Evolutionary conservation across 1,140 invertebrate genomes (phyloP), one percentile per base, ranked within the genome.

Genomic region (Rhyacophila brunnea): DNA sequence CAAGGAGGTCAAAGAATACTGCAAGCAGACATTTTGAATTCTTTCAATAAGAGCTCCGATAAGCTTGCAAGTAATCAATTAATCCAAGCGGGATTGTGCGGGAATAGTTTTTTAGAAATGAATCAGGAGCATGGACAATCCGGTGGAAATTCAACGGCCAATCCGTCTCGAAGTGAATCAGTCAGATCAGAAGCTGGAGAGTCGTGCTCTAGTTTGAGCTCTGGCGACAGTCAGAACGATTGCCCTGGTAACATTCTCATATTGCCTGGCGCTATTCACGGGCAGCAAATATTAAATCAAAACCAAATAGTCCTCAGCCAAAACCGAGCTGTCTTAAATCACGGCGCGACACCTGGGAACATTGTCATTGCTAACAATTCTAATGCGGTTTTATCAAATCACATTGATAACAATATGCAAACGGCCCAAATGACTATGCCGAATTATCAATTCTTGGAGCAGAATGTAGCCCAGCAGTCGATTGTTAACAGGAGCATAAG

Each of bases 401-500:
- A 56, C 13, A 18, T 60, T 9, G 54, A 64, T 10, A 48, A 19
- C 6, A 40, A 4, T 19, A 19, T 43, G 34, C 19, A 20, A 28
- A 32, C 17, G 6, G 48, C 42, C 6, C 35, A 38, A 14, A 56
- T 48, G 34, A 14, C 9, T 17, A 46, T 71, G 70, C 68, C 77
- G 59, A 78, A 79, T 70, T 79, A 77, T 68, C 75, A 78, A 64
- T 71, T 77, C 58, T 70, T 78, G 69, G 74, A 78, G 73, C 75
- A 77, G 58, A 76, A 75, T 72, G 72, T 77, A 56, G 71, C 74
- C 44, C 75, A 78, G 18, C 77, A 78, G 51, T 77, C 75, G 44
- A 77, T 78, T 70, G 74, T 78, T 58, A 79, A 77, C 71, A 75
- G 78, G 57, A 78, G 74, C 71, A 74, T 78, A 61, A 78, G 74